Conservation (phyloP, 2,797 vertebrate genomes). For the Coracias cyanogaster region DNA sequence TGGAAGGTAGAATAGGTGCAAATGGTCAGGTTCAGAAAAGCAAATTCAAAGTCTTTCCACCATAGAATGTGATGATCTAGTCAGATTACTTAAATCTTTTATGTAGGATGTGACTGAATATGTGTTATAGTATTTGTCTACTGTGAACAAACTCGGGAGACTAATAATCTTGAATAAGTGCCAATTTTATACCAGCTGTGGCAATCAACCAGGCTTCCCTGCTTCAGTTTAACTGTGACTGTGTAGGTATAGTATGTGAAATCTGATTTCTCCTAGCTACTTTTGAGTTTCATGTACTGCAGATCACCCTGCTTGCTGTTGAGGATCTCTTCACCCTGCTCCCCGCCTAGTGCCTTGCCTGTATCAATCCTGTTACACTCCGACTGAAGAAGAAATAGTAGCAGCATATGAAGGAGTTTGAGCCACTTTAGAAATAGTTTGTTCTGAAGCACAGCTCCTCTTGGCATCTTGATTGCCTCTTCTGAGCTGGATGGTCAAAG, state of each 20-base stretch:
- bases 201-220: not conserved
- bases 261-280: not conserved
- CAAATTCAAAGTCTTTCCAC: not conserved
- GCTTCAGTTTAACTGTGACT: not conserved
- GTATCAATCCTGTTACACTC: not conserved
- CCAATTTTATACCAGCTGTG: not conserved
- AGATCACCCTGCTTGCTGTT: not conserved
- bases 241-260: not conserved
- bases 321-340: not conserved
- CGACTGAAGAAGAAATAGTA: not conserved
- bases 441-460: not conserved
- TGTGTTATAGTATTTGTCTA: not conserved
- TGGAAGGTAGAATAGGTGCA: not conserved
- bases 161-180: not conserved
- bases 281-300: not conserved
- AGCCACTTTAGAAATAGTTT: not conserved
- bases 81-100: not conserved
- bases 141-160: not conserved
- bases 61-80: not conserved
- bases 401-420: not conserved
- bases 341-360: not conserved
- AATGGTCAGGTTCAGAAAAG: not conserved
- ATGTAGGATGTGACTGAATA: not conserved
- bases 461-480: not conserved
- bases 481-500: not conserved